Conservation (phyloP, 2,113 vertebrate species). For the Nothocercus nigrocapillus region DNA sequence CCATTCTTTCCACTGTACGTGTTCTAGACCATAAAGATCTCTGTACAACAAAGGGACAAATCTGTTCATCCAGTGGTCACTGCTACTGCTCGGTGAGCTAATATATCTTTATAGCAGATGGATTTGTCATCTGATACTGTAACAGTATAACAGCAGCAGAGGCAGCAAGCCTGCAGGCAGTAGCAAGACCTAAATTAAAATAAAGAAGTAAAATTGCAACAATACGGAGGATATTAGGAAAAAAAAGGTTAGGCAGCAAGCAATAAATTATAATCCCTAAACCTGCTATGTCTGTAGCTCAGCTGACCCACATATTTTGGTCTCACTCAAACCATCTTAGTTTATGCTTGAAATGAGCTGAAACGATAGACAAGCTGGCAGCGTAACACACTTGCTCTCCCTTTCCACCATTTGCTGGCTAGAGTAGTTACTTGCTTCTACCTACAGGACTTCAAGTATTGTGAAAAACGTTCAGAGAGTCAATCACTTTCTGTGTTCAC, state of each 20-base stretch:
- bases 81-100: conserved; percentile 33
- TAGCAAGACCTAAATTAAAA: conserved; percentile 48
- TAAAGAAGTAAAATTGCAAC: conserved; percentile 29
- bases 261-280: conserved; percentile 62
- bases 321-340: conserved; percentile 4
- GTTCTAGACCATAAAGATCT: conserved; percentile 39
- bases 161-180: conserved; percentile 51
- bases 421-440: conserved; percentile 41
- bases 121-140: conserved; percentile 63
- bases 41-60: conserved; percentile 48
- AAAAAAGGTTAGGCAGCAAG: conserved; percentile 26
- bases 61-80: conserved; percentile 45
- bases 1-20: not conserved
- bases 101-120: conserved; percentile 73
- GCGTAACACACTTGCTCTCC: not conserved
- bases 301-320: conserved; percentile 50
- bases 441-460: not conserved
- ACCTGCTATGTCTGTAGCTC: conserved; percentile 41
- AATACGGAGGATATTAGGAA: conserved; percentile 20
- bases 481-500: not conserved
- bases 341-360: conserved; percentile 42
- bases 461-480: conserved; percentile 29
- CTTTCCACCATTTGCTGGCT: conserved; percentile 9
- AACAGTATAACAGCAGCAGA: conserved; percentile 21
- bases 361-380: conserved; percentile 9